Conservation (phyloP, 1,140 invertebrate genomes). For the Venustaconcha ellipsiformis region DNA sequence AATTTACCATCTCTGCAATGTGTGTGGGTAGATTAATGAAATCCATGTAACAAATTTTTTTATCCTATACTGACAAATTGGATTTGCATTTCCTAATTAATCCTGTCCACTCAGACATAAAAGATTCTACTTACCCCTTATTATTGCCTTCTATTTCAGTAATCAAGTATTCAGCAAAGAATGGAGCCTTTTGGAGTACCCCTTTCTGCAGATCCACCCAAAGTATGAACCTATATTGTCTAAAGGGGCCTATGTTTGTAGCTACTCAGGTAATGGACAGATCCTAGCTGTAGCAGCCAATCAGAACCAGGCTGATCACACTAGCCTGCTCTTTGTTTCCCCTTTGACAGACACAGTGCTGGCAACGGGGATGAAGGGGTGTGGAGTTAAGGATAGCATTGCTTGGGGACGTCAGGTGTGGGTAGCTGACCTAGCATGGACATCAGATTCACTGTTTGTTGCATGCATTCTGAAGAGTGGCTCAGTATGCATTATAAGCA, state of each 20-base stretch:
- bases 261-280: constrained; percentile 59
- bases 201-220: constrained; percentile 46
- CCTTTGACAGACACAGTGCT: constrained; percentile 58
- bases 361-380: constrained; percentile 54
- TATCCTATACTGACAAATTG: too few species aligned
- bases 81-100: too few species aligned
- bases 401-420: constrained; percentile 48
- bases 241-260: constrained; percentile 50
- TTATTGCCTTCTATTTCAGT: too few species aligned
- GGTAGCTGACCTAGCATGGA: constrained; percentile 65
- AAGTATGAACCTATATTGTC: constrained; percentile 48
- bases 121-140: too few species aligned
- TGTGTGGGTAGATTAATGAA: too few species aligned
- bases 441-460: constrained; percentile 63
- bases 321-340: constrained; percentile 60
- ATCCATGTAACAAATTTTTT: too few species aligned
- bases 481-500: constrained; percentile 56
- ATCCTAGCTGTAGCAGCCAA: constrained; percentile 65
- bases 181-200: constrained; percentile 54
- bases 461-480: constrained; percentile 64
- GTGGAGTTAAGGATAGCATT: constrained; percentile 49
- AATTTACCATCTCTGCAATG: too few species aligned
- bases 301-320: constrained; percentile 55
- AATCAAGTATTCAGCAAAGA: constrained; percentile 32
- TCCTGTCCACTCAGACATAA: too few species aligned